These are phyloP conservation scores for Phacellophora camtschatica DNA, from an alignment of 30 jellyfish, hydroid and myxozoan species.

Conservation along the genomic window DNA sequence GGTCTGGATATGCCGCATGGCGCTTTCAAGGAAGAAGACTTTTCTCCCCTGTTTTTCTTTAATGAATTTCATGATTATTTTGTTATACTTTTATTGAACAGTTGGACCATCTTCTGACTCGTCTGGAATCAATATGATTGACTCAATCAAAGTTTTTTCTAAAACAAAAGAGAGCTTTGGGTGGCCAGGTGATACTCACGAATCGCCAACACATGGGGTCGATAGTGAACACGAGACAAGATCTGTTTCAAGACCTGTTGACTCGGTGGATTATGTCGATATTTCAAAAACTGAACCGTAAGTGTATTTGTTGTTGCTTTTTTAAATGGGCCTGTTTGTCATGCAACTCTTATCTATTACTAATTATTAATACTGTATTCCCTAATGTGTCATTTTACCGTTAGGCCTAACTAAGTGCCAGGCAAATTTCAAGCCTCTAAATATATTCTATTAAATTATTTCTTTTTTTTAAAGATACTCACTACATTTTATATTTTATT, in stretches of 20 bases:
- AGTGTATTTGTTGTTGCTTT: too few relatives aligned
- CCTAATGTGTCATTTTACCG: too few relatives aligned
- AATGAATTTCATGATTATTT: background rate
- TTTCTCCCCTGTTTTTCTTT: too few relatives aligned
- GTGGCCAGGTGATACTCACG: slow-evolving; percentile 72
- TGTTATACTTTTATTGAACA: background rate
- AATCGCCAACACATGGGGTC: slow-evolving; percentile 31
- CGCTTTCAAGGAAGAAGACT: too few relatives aligned
- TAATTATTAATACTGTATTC: too few relatives aligned
- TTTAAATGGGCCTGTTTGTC: too few relatives aligned
- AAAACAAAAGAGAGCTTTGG: slow-evolving; percentile 83
- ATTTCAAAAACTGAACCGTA: slow-evolving; percentile 47
- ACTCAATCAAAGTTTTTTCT: slow-evolving; percentile 75
- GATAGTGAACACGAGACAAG: slow-evolving; percentile 20
- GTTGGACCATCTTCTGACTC: slow-evolving; percentile 98
- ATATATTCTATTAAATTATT: background rate
- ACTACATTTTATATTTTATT: background rate
- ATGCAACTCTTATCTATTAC: too few relatives aligned
- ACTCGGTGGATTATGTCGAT: background rate
- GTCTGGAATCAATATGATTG: slow-evolving; percentile 88
- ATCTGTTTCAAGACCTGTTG: background rate
- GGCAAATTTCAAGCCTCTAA: too few relatives aligned
- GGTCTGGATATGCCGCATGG: too few relatives aligned
- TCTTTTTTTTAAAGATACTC: background rate
- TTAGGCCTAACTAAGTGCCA: too few relatives aligned